Percentiles rank a stretch among this genome's conserved stretches.
phyloP scores from a whole-genome alignment of 1,140 invertebrate genomes.

The Lasaia peninsularis region DNA sequence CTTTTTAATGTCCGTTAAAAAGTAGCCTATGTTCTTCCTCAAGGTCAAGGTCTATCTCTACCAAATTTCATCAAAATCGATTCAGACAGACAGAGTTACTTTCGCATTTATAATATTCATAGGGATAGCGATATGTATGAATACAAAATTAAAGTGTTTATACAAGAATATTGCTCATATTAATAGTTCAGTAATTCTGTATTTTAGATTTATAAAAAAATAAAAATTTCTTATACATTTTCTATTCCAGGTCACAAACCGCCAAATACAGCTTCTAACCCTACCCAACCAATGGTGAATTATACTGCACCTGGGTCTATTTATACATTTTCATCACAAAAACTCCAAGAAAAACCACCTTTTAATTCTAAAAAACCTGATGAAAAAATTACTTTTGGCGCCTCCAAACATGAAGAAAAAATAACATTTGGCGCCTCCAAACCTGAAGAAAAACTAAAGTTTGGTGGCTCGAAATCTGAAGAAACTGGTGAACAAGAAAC shows the following conservation, averaged over 20 bases:
- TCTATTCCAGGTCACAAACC: conserved; percentile 33
- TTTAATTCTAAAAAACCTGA: background rate
- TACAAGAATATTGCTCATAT: no score
- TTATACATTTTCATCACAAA: conserved; percentile 20
- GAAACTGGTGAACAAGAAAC: conserved; percentile 52
- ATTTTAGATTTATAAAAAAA: no score
- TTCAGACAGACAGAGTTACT: no score
- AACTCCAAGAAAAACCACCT: background rate
- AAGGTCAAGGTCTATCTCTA: no score
- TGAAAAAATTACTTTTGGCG: background rate
- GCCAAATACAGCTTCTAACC: conserved; percentile 22
- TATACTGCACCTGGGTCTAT: conserved; percentile 23
- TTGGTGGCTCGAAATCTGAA: conserved; percentile 29
- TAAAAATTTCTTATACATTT: background rate
- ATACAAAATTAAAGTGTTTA: no score
- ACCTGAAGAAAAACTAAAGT: conserved; percentile 25
- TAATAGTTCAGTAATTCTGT: no score
- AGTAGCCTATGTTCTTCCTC: no score
- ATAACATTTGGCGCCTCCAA: conserved; percentile 19
- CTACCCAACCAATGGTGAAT: conserved; percentile 21
- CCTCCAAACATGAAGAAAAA: conserved; percentile 19
- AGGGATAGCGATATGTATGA: no score
- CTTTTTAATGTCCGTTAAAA: no score
- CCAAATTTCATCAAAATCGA: no score
- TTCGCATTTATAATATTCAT: no score